Conservation (phyloP, 2,797 vertebrate species). For the Neosilurus mollespiculum region DNA sequence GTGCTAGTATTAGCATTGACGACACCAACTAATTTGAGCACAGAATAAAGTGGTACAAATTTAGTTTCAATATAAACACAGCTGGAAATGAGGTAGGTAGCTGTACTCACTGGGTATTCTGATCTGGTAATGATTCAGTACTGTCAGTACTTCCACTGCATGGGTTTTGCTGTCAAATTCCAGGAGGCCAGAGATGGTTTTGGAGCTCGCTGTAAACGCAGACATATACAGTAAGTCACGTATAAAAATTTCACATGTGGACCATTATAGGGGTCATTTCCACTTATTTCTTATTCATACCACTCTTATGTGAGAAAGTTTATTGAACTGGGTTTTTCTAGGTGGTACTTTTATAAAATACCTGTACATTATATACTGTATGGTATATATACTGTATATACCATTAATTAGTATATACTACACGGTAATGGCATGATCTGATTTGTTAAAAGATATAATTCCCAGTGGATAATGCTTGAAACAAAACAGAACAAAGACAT, state of each 20-base stretch:
- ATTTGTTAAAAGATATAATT: no score
- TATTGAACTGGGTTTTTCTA: background rate
- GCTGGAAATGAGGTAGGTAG: background rate
- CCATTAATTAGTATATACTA: no score
- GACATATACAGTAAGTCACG: background rate
- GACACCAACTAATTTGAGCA: background rate
- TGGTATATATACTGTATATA: no score
- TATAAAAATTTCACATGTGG: background rate
- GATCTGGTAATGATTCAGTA: slow-evolving; percentile 98
- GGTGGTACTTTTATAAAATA: background rate
- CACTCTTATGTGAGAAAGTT: background rate
- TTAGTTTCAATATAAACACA: background rate
- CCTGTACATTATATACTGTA: no score
- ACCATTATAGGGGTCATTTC: background rate
- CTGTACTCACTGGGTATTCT: slow-evolving; percentile 90
- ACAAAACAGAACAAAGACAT: no score
- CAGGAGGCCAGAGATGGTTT: slow-evolving; percentile 92
- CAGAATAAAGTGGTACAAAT: background rate
- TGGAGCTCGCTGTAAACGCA: slow-evolving; percentile 82
- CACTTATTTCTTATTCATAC: background rate
- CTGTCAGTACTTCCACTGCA: slow-evolving; percentile 95
- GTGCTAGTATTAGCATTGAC: background rate
- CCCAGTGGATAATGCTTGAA: no score
- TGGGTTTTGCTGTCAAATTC: slow-evolving; percentile 96
- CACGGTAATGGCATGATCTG: no score